Evolutionary conservation across 1,140 invertebrate species (phyloP).

Genomic region (Drosophila truncata): DNA sequence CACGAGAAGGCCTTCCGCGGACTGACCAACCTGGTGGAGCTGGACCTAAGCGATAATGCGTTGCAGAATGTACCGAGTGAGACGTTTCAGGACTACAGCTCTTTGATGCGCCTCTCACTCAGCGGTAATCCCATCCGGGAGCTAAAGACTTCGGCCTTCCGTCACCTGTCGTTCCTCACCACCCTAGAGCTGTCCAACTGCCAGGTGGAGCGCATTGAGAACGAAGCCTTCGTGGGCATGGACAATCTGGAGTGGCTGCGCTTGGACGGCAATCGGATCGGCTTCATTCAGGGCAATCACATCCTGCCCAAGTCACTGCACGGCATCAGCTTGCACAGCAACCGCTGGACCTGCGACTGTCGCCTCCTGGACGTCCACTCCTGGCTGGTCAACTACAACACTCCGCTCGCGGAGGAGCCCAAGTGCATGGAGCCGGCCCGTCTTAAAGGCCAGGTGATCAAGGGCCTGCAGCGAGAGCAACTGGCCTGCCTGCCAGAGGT

Average conservation of each 20-base stretch:
- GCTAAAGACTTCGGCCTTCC: slow-evolving; percentile 91
- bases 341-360: slow-evolving; percentile 96
- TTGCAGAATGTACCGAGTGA: slow-evolving; percentile 91
- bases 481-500: slow-evolving; percentile 94
- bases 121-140: slow-evolving; percentile 92
- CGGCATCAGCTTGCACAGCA: slow-evolving; percentile 93
- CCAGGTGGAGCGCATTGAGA: slow-evolving; percentile 91
- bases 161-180: slow-evolving; percentile 90
- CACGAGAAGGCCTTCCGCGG: slow-evolving; percentile 92
- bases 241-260: slow-evolving; percentile 93
- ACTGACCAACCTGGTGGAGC: slow-evolving; percentile 94
- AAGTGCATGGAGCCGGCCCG: slow-evolving; percentile 90
- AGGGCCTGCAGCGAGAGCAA: slow-evolving; percentile 89
- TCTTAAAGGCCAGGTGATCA: slow-evolving; percentile 89
- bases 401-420: slow-evolving; percentile 91
- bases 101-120: slow-evolving; percentile 92
- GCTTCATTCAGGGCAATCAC: slow-evolving; percentile 89
- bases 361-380: slow-evolving; percentile 90
- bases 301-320: slow-evolving; percentile 91
- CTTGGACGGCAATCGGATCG: slow-evolving; percentile 92
- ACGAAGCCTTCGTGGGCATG: slow-evolving; percentile 93
- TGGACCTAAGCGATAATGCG: slow-evolving; percentile 94
- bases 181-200: slow-evolving; percentile 93
- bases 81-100: slow-evolving; percentile 91
- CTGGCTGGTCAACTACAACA: slow-evolving; percentile 92